Evolutionary conservation across 1,140 invertebrate species (phyloP).

Genomic region (Aradophagus sp.): DNA sequence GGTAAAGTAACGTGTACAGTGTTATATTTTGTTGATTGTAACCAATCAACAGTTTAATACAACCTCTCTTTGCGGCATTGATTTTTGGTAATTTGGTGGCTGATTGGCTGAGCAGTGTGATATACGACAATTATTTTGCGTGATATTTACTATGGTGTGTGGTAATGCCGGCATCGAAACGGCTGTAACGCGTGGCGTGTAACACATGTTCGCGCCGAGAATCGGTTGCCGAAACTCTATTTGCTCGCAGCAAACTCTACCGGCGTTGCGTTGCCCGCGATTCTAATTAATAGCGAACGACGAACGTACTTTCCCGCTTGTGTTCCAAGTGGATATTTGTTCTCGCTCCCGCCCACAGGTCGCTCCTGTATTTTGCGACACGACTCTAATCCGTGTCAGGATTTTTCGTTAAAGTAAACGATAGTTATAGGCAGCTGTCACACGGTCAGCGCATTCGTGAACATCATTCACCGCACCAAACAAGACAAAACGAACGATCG

Average conservation of each 20-base stretch:
- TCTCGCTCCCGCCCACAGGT: conserved; percentile 12
- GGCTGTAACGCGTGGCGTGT: conserved; percentile 29
- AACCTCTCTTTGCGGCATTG: no score
- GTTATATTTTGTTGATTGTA: no score
- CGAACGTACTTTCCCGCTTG: conserved; percentile 34
- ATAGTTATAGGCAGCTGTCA: conserved; percentile 36
- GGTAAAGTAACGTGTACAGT: no score
- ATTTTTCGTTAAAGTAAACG: conserved; percentile 30
- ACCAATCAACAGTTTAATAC: no score
- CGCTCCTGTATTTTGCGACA: conserved; percentile 17
- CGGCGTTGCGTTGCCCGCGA: conserved; percentile 14
- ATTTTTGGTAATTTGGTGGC: conserved; percentile 14
- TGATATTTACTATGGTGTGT: conserved; percentile 32
- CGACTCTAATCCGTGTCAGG: conserved; percentile 16
- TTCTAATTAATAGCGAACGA: conserved; percentile 46
- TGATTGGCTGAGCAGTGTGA: conserved; percentile 21
- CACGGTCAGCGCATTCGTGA: conserved; percentile 7
- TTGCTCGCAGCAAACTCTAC: conserved; percentile 37
- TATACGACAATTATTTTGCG: conserved; percentile 22
- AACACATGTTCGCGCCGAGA: conserved; percentile 34
- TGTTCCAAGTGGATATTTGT: conserved; percentile 42
- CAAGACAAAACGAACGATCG: conserved; percentile 11
- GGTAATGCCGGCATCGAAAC: conserved; percentile 14
- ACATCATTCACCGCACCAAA: conserved; percentile 6
- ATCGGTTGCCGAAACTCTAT: conserved; percentile 39